phyloP scores from a whole-genome alignment of 2,113 vertebrate species.

The Apteryx owenii region DNA sequence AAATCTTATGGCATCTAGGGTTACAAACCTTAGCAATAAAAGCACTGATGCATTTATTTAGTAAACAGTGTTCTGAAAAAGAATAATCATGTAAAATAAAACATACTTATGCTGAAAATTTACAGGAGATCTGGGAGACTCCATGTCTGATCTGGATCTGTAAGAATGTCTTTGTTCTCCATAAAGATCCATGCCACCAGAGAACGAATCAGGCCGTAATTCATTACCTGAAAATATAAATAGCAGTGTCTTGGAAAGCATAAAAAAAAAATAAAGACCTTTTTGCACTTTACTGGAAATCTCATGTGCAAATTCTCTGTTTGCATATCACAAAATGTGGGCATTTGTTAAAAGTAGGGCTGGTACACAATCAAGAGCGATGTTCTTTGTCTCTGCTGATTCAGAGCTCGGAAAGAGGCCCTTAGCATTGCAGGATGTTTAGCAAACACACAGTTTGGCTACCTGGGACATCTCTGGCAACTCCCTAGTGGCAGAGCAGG shows the following conservation, averaged over 20 bases:
- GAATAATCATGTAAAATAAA: background rate
- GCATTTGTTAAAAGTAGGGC: background rate
- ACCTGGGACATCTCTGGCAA: background rate
- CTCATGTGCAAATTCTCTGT: background rate
- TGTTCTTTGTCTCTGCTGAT: background rate
- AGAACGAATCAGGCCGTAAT: constrained; percentile 82
- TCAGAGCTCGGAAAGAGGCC: background rate
- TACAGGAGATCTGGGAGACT: constrained; percentile 83
- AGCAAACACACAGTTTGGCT: background rate
- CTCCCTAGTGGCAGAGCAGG: background rate
- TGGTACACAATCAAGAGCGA: background rate
- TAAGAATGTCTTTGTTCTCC: constrained; percentile 82
- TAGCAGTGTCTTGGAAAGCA: background rate
- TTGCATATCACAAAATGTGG: background rate
- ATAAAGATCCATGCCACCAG: constrained; percentile 82
- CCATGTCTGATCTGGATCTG: constrained; percentile 86
- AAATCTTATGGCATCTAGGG: background rate
- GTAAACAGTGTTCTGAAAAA: background rate
- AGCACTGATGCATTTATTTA: background rate
- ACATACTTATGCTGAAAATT: constrained; percentile 83
- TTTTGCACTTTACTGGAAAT: background rate
- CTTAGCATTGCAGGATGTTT: background rate
- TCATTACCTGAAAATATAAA: constrained; percentile 80
- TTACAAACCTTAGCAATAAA: background rate
- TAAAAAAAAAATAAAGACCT: background rate